These are phyloP conservation scores for Macrobrachium nipponense DNA, from an alignment of 1,140 invertebrate species.

Conservation along the genomic window DNA sequence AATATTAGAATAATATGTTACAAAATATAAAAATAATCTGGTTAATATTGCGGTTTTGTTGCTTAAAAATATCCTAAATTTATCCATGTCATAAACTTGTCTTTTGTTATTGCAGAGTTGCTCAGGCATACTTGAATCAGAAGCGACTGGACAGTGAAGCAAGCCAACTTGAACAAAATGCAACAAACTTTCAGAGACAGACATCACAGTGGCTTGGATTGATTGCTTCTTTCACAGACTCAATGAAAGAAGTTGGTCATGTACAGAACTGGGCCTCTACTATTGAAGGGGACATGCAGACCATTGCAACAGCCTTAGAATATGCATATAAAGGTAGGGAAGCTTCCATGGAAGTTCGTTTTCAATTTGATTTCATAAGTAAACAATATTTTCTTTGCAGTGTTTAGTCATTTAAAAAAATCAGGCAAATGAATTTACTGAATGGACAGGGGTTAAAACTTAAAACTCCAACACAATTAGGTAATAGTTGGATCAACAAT, in stretches of 20 bases:
- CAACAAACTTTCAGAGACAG: constrained; percentile 94
- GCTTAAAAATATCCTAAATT: not conserved
- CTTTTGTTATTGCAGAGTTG: constrained; percentile 78
- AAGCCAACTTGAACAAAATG: constrained; percentile 94
- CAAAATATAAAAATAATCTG: too few species aligned
- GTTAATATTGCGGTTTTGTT: too few species aligned
- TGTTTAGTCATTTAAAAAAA: too few species aligned
- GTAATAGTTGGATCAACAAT: too few species aligned
- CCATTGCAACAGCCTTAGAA: constrained; percentile 91
- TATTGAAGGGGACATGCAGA: constrained; percentile 96
- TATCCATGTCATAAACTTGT: not conserved
- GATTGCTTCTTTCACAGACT: constrained; percentile 89
- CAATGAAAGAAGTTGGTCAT: constrained; percentile 98
- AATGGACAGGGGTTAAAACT: too few species aligned
- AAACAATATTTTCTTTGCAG: too few species aligned
- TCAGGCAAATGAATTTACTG: too few species aligned
- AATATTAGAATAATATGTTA: too few species aligned
- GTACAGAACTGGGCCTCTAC: constrained; percentile 98
- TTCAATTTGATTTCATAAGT: too few species aligned
- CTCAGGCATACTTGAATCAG: constrained; percentile 98
- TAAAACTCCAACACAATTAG: too few species aligned
- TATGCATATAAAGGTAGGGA: constrained; percentile 89
- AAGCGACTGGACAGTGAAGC: constrained; percentile 97
- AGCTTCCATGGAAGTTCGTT: too few species aligned
- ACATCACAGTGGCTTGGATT: constrained; percentile 95